A percentile compares a stretch with the other conserved stretches of the same genome.
phyloP scores from a whole-genome alignment of 2,888 invertebrate genomes.

The Apocheima hispidaria region DNA sequence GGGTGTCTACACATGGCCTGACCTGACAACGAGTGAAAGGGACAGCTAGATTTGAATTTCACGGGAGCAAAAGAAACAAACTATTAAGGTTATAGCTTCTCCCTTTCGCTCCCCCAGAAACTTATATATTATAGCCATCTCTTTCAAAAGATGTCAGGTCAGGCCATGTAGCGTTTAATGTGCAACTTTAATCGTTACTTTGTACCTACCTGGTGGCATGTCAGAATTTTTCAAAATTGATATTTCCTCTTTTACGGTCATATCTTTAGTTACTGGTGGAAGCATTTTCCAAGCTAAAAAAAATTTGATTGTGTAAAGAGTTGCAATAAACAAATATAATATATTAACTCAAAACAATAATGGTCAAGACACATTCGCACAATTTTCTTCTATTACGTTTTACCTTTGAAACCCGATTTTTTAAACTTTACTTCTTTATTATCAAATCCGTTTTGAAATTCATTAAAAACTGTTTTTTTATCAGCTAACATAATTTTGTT shows the following conservation, averaged over 20 bases:
- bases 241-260: slow-evolving; percentile 52
- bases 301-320: not conserved
- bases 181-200: not conserved
- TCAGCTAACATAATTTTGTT: slow-evolving; percentile 36
- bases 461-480: not conserved
- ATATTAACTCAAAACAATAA: too few relatives aligned
- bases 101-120: too few relatives aligned
- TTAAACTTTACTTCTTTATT: not conserved
- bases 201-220: slow-evolving; percentile 58
- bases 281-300: slow-evolving; percentile 62
- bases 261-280: slow-evolving; percentile 38
- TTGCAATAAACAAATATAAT: too few relatives aligned
- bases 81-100: too few relatives aligned
- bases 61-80: too few relatives aligned
- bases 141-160: too few relatives aligned
- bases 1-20: too few relatives aligned
- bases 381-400: not conserved
- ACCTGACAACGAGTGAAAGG: too few relatives aligned
- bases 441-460: not conserved
- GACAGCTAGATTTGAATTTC: too few relatives aligned
- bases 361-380: too few relatives aligned
- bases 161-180: too few relatives aligned
- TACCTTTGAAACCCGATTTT: slow-evolving; percentile 51
- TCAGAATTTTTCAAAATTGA: slow-evolving; percentile 53
- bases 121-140: too few relatives aligned